A percentile compares a stretch with the other conserved stretches of the same genome.
These are phyloP conservation scores for Acipenser transmontanus DNA, from an alignment of 2,797 vertebrate genomes.

Conservation along the genomic window DNA sequence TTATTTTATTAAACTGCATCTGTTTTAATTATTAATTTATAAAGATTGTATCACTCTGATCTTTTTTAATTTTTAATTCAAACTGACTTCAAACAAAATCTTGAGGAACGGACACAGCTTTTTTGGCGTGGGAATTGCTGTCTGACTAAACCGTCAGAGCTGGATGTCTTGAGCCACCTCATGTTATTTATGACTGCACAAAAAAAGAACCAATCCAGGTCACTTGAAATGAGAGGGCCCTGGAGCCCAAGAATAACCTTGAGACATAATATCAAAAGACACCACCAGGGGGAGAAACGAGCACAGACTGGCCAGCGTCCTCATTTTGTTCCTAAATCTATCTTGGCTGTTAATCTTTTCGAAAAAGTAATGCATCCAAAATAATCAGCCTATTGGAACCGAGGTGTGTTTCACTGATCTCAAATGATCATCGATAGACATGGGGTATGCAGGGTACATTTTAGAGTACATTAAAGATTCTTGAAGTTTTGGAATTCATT, in stretches of 20 bases:
- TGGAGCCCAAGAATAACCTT: not conserved
- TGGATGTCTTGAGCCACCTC: constrained; percentile 52
- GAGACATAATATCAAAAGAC: too few relatives aligned
- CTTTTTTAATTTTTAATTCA: constrained; percentile 63
- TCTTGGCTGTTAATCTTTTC: too few relatives aligned
- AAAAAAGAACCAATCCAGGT: constrained; percentile 64
- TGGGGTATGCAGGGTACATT: too few relatives aligned
- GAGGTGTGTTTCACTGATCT: too few relatives aligned
- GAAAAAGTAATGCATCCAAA: too few relatives aligned
- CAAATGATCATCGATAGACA: too few relatives aligned
- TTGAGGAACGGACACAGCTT: constrained; percentile 56
- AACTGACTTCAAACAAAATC: constrained; percentile 60
- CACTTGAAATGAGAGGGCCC: constrained; percentile 53
- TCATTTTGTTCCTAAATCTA: too few relatives aligned
- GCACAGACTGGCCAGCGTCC: too few relatives aligned
- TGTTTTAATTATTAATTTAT: constrained; percentile 41
- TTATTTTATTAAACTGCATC: constrained; percentile 52
- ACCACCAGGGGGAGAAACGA: too few relatives aligned
- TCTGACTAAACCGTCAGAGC: constrained; percentile 56
- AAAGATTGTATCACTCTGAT: constrained; percentile 57
- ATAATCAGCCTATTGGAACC: too few relatives aligned
- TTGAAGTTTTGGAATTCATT: too few relatives aligned
- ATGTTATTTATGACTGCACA: constrained; percentile 54
- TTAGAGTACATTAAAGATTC: too few relatives aligned
- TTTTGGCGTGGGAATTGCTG: constrained; percentile 61